Percentiles rank a stretch among this genome's conserved stretches.
Conservation (phyloP, 2,888 invertebrate species). For the Platycheirus rosarum region DNA sequence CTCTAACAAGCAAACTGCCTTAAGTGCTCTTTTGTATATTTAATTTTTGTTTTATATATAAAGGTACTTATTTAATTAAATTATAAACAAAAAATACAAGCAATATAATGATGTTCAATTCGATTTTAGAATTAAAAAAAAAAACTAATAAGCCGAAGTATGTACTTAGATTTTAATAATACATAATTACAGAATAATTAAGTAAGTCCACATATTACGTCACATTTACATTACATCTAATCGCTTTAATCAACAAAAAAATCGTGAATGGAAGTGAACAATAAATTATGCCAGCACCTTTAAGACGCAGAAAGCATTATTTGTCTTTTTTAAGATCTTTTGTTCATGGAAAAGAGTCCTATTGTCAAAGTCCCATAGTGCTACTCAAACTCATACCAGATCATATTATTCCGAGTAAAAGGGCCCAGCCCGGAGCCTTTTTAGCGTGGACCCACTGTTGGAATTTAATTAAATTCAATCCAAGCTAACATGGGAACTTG, state of each 20-base stretch:
- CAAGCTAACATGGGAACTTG: no score
- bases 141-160: constrained; percentile 48
- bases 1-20: constrained; percentile 60
- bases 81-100: constrained; percentile 41
- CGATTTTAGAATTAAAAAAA: constrained; percentile 46
- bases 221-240: constrained; percentile 34
- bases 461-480: no score
- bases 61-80: constrained; percentile 35
- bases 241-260: constrained; percentile 60
- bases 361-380: no score
- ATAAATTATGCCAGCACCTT: background rate
- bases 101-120: constrained; percentile 67
- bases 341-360: no score
- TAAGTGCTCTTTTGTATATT: constrained; percentile 66
- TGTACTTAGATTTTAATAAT: constrained; percentile 51
- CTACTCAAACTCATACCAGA: no score
- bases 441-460: no score
- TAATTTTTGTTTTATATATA: constrained; percentile 29
- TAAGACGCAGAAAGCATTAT: no score
- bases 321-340: no score
- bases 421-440: no score
- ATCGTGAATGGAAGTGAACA: constrained; percentile 10
- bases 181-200: constrained; percentile 26
- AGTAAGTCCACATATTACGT: constrained; percentile 33
- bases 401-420: no score